phyloP scores from a whole-genome alignment of 2,888 invertebrate species.

The Graphium colonna region DNA sequence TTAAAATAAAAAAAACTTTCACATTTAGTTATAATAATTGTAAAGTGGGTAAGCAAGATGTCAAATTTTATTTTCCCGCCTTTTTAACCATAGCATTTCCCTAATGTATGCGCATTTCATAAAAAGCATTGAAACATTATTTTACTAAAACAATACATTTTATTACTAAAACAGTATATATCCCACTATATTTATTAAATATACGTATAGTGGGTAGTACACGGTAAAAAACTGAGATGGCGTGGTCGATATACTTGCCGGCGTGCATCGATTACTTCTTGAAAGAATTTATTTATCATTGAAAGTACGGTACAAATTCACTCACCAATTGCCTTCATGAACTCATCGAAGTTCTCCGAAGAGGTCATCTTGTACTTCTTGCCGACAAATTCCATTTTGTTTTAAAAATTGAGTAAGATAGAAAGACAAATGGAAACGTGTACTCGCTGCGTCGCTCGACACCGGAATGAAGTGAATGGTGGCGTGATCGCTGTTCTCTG shows the following conservation, averaged over 20 bases:
- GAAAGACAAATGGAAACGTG: slow-evolving; percentile 34
- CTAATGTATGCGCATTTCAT: no score
- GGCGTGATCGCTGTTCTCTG: slow-evolving; percentile 26
- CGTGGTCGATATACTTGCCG: slow-evolving; percentile 41
- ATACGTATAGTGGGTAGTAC: slow-evolving; percentile 12
- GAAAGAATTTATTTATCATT: slow-evolving; percentile 33
- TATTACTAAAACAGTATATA: slow-evolving; percentile 36
- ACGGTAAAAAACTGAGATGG: slow-evolving; percentile 24
- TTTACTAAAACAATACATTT: slow-evolving; percentile 35
- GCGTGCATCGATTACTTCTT: slow-evolving; percentile 46
- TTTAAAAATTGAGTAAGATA: slow-evolving; percentile 32
- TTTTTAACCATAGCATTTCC: no score
- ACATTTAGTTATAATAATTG: no score
- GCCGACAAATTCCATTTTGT: slow-evolving; percentile 78
- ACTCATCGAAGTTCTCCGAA: slow-evolving; percentile 93
- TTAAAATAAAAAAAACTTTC: background rate
- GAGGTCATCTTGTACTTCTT: slow-evolving; percentile 90
- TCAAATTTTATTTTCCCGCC: no score
- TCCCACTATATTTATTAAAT: slow-evolving; percentile 8
- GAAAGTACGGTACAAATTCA: slow-evolving; percentile 35
- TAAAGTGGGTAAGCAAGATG: no score
- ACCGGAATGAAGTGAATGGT: slow-evolving; percentile 53
- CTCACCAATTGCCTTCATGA: slow-evolving; percentile 93
- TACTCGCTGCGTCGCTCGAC: slow-evolving; percentile 44
- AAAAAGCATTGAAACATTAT: background rate